Evolutionary conservation across 2,888 invertebrate genomes (phyloP), one percentile per base, ranked within the genome.

Genomic region (Erebia ligea): DNA sequence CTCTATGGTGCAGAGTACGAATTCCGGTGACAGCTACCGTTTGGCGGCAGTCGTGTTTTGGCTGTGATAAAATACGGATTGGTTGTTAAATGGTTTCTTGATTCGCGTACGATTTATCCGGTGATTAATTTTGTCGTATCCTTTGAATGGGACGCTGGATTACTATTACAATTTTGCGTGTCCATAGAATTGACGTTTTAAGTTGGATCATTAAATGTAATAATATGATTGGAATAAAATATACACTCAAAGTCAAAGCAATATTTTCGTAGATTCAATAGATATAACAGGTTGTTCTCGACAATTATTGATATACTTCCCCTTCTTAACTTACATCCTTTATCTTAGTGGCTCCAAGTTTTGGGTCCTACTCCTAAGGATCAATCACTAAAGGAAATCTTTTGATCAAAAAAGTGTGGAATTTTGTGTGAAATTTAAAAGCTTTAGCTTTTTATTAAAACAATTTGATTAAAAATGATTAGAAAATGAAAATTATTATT

Each of bases 31-130:
- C 73, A 69, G 67, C 70, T 50, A 42, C 45, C 45, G 76, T 76
- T 74, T 74, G 76, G 76, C 76, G 75, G 77, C 64, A 78, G 77
- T 72, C 69, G 21, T 48, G 67, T 69, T 77, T 73, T 74, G 76
- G 78, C 71, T 68, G 69, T 76, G 79, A 83, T 80, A 80, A 85
- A 86, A 85, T 84, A 82, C 85, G 87, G 88, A 91, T 91, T 90
- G 90, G 91, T 91, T 91, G 91, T 91, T 92, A 89, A 89, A 92
- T 92, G 92, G 92, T 91, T 92, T 92, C 91, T 86, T 88, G 88
- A 87, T 87, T 88, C 81, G 77, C 76, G 79, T 80, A 80, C 84
- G 86, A 85, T 89, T 90, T 89, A 85, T 86, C 82, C 83, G 84
- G 85, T 89, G 90, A 91, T 92, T 92, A 91, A 91, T 90, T 88